Conservation (phyloP, 2,888 invertebrate species). For the Tipula vernalis region DNA sequence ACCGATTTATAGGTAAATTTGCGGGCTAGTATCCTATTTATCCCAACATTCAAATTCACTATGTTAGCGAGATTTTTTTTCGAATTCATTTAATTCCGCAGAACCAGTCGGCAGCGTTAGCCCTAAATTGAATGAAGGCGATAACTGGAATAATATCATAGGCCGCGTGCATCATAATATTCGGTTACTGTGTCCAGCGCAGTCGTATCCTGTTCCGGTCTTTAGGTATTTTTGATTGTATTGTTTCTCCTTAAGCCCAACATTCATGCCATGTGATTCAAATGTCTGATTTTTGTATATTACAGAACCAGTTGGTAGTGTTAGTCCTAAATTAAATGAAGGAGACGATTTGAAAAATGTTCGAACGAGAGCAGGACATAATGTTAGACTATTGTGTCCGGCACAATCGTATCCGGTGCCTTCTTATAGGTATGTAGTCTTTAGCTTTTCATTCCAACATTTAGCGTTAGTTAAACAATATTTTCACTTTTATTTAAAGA, state of each 20-base stretch:
- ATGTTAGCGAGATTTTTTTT: background rate
- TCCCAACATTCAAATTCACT: slow-evolving; percentile 35
- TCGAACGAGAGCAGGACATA: slow-evolving; percentile 35
- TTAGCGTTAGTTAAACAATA: background rate
- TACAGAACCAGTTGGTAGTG: slow-evolving; percentile 41
- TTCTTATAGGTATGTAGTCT: slow-evolving; percentile 49
- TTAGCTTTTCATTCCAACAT: background rate
- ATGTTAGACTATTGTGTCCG: slow-evolving; percentile 54
- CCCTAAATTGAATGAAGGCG: slow-evolving; percentile 43
- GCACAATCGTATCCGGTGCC: slow-evolving; percentile 63
- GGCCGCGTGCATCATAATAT: slow-evolving; percentile 31
- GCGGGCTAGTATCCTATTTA: background rate
- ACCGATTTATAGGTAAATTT: slow-evolving; percentile 47
- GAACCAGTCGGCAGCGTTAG: slow-evolving; percentile 41
- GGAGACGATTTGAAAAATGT: slow-evolving; percentile 47
- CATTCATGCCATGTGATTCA: slow-evolving; percentile 22
- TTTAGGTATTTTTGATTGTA: slow-evolving; percentile 38
- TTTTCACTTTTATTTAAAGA: slow-evolving; percentile 24
- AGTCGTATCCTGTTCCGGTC: slow-evolving; percentile 50
- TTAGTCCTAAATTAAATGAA: slow-evolving; percentile 52
- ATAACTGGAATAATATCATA: slow-evolving; percentile 30
- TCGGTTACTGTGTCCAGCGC: slow-evolving; percentile 58
- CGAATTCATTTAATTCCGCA: slow-evolving; percentile 18
- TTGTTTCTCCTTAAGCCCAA: slow-evolving; percentile 28
- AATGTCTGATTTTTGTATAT: background rate